These are phyloP conservation scores for Ormia ochracea DNA, from an alignment of 2,888 invertebrate genomes.

Conservation along the genomic window DNA sequence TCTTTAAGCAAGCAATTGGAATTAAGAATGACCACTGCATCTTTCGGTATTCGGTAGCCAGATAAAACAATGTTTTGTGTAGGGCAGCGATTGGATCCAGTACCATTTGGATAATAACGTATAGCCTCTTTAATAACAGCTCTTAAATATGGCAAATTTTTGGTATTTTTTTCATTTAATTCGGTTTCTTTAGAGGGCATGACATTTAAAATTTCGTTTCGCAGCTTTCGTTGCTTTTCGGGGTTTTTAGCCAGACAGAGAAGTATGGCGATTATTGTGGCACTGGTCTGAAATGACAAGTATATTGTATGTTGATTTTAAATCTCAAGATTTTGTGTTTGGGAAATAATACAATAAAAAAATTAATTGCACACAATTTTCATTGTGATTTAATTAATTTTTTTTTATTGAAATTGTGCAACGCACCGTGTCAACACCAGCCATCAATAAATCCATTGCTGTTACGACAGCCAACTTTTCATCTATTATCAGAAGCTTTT, in stretches of 20 bases:
- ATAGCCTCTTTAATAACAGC: constrained; percentile 86
- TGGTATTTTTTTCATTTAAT: constrained; percentile 76
- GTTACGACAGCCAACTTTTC: constrained; percentile 78
- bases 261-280: constrained; percentile 79
- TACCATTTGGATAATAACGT: constrained; percentile 80
- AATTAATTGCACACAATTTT: no score
- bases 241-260: constrained; percentile 81
- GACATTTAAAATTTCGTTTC: constrained; percentile 78
- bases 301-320: not conserved
- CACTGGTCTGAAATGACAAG: constrained; percentile 78
- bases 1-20: constrained; percentile 79
- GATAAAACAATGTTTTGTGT: constrained; percentile 79
- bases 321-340: no score
- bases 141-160: constrained; percentile 80
- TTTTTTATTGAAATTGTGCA: no score
- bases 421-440: constrained; percentile 81
- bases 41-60: constrained; percentile 82
- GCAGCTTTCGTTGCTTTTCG: constrained; percentile 81
- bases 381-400: no score
- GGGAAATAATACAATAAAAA: not conserved
- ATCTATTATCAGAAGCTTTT: constrained; percentile 78
- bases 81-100: constrained; percentile 79
- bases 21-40: constrained; percentile 83
- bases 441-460: constrained; percentile 80
- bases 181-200: constrained; percentile 75